Conservation (phyloP, 2,113 vertebrate species). For the Gnathonemus echidnorhynchus region DNA sequence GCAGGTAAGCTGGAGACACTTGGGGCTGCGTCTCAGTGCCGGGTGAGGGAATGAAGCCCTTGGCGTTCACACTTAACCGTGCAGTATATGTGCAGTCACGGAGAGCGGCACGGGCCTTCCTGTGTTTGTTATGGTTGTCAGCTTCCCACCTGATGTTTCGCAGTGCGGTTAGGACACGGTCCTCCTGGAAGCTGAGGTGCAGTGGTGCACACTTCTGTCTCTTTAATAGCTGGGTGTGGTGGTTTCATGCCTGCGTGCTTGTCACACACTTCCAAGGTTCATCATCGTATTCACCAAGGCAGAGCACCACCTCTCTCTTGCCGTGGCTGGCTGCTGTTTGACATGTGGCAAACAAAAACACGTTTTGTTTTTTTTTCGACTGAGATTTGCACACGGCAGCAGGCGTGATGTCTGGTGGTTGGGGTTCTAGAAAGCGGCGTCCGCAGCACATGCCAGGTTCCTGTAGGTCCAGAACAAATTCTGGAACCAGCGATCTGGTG, state of each 20-base stretch:
- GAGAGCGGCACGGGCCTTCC: not conserved
- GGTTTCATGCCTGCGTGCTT: not conserved
- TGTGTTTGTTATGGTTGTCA: not conserved
- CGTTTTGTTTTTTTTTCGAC: not conserved
- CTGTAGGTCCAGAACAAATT: not conserved
- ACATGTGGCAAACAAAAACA: not conserved
- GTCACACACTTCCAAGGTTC: not conserved
- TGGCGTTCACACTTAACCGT: not conserved
- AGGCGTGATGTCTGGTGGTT: not conserved
- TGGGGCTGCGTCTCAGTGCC: not conserved
- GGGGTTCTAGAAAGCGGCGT: not conserved
- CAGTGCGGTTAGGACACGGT: not conserved
- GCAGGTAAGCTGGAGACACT: not conserved
- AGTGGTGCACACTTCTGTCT: not conserved
- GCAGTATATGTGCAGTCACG: not conserved
- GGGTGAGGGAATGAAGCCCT: not conserved
- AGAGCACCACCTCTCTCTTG: not conserved
- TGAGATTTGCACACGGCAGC: not conserved
- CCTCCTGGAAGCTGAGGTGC: not conserved
- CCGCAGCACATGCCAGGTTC: not conserved
- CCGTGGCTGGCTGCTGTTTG: not conserved
- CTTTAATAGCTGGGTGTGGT: conserved; percentile 6
- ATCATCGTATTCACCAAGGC: not conserved
- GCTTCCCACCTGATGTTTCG: not conserved
- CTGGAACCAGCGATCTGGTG: not conserved